Percentiles rank a stretch among this genome's conserved stretches.
Conservation (phyloP, 2,113 vertebrate genomes). For the Protobothrops mucrosquamatus region DNA sequence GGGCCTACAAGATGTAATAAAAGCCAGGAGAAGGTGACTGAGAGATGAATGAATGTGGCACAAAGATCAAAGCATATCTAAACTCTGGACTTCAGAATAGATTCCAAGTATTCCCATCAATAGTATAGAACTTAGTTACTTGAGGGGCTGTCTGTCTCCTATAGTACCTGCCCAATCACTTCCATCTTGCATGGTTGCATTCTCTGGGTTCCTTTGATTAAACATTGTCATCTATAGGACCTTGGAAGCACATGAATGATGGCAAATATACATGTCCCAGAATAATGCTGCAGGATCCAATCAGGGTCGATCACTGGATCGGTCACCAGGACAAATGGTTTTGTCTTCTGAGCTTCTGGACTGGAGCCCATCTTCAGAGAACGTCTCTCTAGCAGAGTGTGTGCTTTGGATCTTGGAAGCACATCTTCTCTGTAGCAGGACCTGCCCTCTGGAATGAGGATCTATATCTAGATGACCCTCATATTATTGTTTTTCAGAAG, state of each 20-base stretch:
- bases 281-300: not conserved
- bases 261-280: not conserved
- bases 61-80: not conserved
- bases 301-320: not conserved
- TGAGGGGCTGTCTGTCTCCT: not conserved
- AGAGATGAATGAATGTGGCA: not conserved
- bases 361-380: not conserved
- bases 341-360: not conserved
- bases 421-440: not conserved
- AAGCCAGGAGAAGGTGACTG: not conserved
- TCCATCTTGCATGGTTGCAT: not conserved
- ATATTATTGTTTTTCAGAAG: not conserved
- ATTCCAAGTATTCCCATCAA: not conserved
- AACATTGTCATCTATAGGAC: not conserved
- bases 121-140: not conserved
- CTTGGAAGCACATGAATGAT: not conserved
- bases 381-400: not conserved
- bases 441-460: not conserved
- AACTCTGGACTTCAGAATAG: not conserved
- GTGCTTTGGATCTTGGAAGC: not conserved
- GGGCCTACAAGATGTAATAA: not conserved
- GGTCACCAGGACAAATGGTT: not conserved
- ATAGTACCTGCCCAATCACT: not conserved
- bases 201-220: not conserved
- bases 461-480: not conserved